Evolutionary conservation across 2,888 invertebrate species (phyloP).

Genomic region (Stenichneumon culpator): DNA sequence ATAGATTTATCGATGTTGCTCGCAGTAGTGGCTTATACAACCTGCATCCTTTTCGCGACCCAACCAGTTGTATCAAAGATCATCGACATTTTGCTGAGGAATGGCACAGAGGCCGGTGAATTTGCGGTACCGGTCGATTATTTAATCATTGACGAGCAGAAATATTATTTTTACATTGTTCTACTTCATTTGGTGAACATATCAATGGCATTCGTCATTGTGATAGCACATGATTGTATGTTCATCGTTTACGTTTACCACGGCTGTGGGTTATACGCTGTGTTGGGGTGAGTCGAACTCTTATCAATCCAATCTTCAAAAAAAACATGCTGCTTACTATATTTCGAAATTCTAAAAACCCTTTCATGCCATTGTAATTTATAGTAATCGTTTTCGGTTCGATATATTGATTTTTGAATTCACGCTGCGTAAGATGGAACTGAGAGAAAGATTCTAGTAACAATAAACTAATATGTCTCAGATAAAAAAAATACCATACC

Average conservation of each 20-base stretch:
- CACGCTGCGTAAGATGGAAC: too few relatives aligned
- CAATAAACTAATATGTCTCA: too few relatives aligned
- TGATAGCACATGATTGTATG: not conserved
- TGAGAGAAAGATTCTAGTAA: too few relatives aligned
- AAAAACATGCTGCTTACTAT: not conserved
- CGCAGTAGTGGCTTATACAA: slow-evolving; percentile 22
- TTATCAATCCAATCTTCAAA: not conserved
- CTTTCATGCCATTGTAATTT: not conserved
- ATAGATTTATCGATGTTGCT: slow-evolving; percentile 3
- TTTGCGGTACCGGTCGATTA: slow-evolving; percentile 59
- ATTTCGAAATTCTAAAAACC: not conserved
- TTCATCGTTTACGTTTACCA: not conserved
- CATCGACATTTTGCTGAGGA: slow-evolving; percentile 43
- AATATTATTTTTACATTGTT: slow-evolving; percentile 47
- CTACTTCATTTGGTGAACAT: not conserved
- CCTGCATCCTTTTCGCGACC: slow-evolving; percentile 22
- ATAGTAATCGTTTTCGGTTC: too few relatives aligned
- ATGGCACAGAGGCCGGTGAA: slow-evolving; percentile 43
- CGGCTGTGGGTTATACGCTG: not conserved
- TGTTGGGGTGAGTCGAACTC: not conserved
- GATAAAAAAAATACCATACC: too few relatives aligned
- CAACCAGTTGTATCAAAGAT: slow-evolving; percentile 56
- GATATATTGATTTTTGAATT: too few relatives aligned
- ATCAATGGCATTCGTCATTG: not conserved
- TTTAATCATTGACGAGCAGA: slow-evolving; percentile 34